Percentiles rank a stretch among this genome's conserved stretches.
These are phyloP conservation scores for Dipodomys stephensi DNA, from an alignment of 2,113 vertebrate species.

Conservation along the genomic window DNA sequence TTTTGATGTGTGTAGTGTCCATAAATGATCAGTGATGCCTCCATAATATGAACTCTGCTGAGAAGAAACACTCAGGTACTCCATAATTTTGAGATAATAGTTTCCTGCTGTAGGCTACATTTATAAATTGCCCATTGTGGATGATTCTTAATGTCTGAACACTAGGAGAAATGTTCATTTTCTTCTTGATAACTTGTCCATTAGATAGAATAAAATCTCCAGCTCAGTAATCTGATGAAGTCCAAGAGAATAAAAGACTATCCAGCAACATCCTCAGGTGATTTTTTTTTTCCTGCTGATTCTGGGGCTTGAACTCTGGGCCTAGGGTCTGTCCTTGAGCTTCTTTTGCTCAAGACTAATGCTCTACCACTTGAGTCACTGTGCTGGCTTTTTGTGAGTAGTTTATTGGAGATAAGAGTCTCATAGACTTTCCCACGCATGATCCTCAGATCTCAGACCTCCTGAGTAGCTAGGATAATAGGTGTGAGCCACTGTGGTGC, in stretches of 20 bases:
- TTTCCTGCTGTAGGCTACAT: conserved; percentile 41
- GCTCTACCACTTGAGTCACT: no score
- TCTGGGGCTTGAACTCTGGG: no score
- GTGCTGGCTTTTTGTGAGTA: no score
- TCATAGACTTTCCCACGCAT: no score
- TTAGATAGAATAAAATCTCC: conserved; percentile 52
- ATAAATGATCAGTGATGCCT: conserved; percentile 56
- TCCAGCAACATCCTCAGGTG: not conserved
- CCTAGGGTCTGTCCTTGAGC: no score
- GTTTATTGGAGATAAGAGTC: no score
- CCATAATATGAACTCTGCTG: conserved; percentile 2
- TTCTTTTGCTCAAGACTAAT: no score
- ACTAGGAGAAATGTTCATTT: conserved; percentile 40
- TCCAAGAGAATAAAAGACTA: conserved; percentile 2
- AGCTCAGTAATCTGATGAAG: conserved; percentile 40
- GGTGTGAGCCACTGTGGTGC: no score
- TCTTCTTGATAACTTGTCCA: conserved; percentile 33
- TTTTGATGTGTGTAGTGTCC: conserved; percentile 1
- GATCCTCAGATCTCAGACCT: no score
- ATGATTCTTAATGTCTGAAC: conserved; percentile 17
- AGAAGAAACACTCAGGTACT: conserved; percentile 36
- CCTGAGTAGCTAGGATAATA: no score
- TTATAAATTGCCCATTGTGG: conserved; percentile 59
- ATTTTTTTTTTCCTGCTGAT: not conserved
- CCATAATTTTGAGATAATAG: conserved; percentile 19